Evolutionary conservation across 2,113 vertebrate genomes (phyloP), one percentile per base, ranked within the genome.

Genomic region (Solea solea): DNA sequence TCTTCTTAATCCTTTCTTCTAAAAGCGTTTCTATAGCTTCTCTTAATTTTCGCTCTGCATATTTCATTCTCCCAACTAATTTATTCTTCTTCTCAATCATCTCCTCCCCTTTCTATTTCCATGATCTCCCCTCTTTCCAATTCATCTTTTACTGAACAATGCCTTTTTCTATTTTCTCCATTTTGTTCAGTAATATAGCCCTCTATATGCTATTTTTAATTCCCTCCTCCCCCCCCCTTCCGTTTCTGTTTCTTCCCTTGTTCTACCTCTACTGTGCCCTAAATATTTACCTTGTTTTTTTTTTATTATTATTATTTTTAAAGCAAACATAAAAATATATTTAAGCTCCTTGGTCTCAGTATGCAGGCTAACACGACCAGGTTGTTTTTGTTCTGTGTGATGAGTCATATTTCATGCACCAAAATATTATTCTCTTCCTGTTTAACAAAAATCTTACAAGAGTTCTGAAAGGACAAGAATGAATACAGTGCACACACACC

Each of bases 21-120:
- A 69, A 27, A 69, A 66, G 64, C 51, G 42, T 41, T 60, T 86
- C 50, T 62, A 63, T 27, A 16, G 77, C 64, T 57, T 69, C 48
- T n/a, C 48, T 34, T 65, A n/a, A 64, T n/a, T 68, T 71, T 62
- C 3, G 9, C 21, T 5, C 46, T 72, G 21, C 28, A 10, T 46
- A 74, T 58, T 68, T 40, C 64, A 62, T 58, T 14, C 44, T 76
- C 34, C 28, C 8, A 48, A 45, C 13, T 61, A 42, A 11, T 86
- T 77, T 55, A 50, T 50, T 80, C 4, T n/a, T 66, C 61, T 55
- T 72, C 27, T 51, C 14, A 25, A 40, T 54, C 72, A 65, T 72
- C 16, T 41, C 39, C 54, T 82, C 34, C 10, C 5, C 9, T 50
- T 46, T 39, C 8, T 55, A 44, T 44, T 61, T 60, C 51, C 41